Percentiles rank a stretch among this genome's conserved stretches.
Evolutionary conservation across 2,888 invertebrate species (phyloP).

Genomic region (Pelosia muscerda): DNA sequence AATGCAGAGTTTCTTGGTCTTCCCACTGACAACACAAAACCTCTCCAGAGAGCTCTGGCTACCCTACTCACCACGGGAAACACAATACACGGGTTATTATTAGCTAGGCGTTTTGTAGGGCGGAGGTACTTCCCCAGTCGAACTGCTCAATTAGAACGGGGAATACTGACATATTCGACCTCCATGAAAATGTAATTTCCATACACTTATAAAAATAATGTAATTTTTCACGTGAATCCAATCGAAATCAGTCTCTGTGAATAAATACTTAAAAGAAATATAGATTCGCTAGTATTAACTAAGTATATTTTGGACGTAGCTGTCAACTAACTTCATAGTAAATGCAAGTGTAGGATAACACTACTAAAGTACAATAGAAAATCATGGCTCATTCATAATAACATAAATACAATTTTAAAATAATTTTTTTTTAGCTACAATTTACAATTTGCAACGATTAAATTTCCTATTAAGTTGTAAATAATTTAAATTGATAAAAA

Average conservation of each 20-base stretch:
- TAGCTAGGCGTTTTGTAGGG: no score
- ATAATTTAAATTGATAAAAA: background rate
- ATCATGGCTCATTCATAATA: constrained; percentile 39
- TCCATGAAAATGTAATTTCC: no score
- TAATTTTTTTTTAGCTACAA: background rate
- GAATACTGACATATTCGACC: no score
- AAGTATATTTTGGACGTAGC: constrained; percentile 72
- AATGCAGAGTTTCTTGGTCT: no score
- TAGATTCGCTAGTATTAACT: constrained; percentile 53
- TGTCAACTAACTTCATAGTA: constrained; percentile 54
- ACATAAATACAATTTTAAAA: constrained; percentile 22
- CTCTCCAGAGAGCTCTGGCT: no score
- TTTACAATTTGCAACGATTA: background rate
- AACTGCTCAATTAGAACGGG: no score
- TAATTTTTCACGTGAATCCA: constrained; percentile 43
- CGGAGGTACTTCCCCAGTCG: no score
- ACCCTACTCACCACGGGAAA: no score
- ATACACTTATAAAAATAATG: background rate
- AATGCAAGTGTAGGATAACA: constrained; percentile 46
- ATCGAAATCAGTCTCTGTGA: constrained; percentile 54
- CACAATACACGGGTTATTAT: no score
- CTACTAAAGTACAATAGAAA: constrained; percentile 15
- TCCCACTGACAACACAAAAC: no score
- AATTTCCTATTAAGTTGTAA: background rate
- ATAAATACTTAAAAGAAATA: constrained; percentile 37